Base-by-base conservation (phyloP, 2,888 invertebrate genomes). In the Hylaea fasciaria region DNA sequence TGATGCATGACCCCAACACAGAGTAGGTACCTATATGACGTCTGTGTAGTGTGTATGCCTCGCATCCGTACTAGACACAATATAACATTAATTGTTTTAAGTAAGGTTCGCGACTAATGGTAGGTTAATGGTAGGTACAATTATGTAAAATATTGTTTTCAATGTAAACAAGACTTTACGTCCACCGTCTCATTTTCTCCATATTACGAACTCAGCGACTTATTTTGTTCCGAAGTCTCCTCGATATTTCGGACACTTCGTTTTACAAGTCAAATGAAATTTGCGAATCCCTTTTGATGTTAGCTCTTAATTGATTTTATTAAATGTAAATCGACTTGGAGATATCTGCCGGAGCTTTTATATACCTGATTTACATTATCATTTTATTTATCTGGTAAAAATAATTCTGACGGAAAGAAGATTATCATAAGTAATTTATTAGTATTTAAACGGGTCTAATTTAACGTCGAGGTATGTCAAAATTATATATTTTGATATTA, bases 231-330 rank as follows among this genome's bases (percentile, higher is more conserved):
- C 11, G 54, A 48, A 57, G 46, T 57, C 35, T 49, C 16, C 16
- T 13, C 48, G n/a, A 72, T 71, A 73, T 72, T 68, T 67, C 62
- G 59, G 66, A 70, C 69, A 70, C 69, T 69, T 68, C 62, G 60
- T 65, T 71, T 66, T 73, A 66, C 68, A 77, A 80, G 71, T 77
- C 71, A 74, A 80, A 76, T 77, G 66, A 73, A 71, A 66, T 64
- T 68, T 70, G 64, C 65, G 67, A 69, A 73, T 72, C 64, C 62
- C 75, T 79, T 64, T 82, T 81, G 81, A 83, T 80, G 76, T 77
- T 70, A 69, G 72, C 75, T 75, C 74, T 74, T 80, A 79, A 79
- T 79, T 82, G 77, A 79, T 76, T 81, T 70, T 55, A 72, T 64
- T 54, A 62, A 60, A 65, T 70, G 68, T 72, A 81, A 82, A 74